Conservation (phyloP, 2,113 vertebrate genomes). For the Paracanthobrama guichenoti region DNA sequence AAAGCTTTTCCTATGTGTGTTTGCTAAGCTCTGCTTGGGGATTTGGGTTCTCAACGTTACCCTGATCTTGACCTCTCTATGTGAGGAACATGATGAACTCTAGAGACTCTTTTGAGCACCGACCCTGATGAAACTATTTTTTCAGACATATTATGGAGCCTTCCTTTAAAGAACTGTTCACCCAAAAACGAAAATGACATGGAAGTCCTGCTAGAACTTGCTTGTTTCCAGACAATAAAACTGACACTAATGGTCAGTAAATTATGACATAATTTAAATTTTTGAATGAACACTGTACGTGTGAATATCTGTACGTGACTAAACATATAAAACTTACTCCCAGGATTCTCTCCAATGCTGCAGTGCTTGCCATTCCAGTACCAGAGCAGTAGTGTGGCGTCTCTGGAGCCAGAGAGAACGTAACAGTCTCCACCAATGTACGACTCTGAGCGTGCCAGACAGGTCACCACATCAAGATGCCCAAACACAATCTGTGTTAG, state of each 20-base stretch:
- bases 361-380: constrained; percentile 96
- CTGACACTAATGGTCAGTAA: too few relatives aligned
- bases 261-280: background rate
- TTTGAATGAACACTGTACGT: background rate
- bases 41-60: background rate
- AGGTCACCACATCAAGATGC: constrained; percentile 96
- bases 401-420: constrained; percentile 92
- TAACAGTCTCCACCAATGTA: constrained; percentile 98
- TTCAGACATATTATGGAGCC: background rate
- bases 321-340: constrained; percentile 75
- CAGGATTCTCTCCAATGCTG: constrained; percentile 87
- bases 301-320: constrained; percentile 2
- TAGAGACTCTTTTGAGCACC: background rate
- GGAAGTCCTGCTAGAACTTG: background rate
- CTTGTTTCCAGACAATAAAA: background rate
- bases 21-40: constrained; percentile 8
- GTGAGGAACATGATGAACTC: background rate
- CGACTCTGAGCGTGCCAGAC: constrained; percentile 91
- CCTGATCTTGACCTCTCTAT: constrained; percentile 23
- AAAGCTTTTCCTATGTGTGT: constrained; percentile 26
- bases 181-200: background rate
- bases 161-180: background rate
- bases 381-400: constrained; percentile 96
- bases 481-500: constrained; percentile 96
- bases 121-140: background rate